Conservation (phyloP, 2,113 vertebrate species). For the Ctenomys sociabilis region DNA sequence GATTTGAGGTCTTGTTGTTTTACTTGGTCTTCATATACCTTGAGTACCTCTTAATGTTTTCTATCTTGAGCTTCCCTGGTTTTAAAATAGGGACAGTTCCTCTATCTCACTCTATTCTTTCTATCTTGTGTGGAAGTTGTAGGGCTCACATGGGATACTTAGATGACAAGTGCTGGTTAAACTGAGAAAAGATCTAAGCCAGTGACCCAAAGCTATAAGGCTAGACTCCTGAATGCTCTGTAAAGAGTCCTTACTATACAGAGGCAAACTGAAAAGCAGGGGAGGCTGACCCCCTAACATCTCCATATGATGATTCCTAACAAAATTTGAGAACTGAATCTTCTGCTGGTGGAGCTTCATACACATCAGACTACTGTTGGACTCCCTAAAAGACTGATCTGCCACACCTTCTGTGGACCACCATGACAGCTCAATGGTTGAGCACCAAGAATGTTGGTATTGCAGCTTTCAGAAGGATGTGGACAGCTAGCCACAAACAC, state of each 20-base stretch:
- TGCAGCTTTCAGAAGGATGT: not conserved
- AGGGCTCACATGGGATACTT: not conserved
- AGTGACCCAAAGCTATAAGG: not conserved
- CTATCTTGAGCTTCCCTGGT: not conserved
- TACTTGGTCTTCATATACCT: not conserved
- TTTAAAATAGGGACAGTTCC: not conserved
- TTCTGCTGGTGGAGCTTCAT: not conserved
- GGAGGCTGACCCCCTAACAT: not conserved
- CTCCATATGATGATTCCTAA: not conserved
- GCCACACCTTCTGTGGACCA: not conserved
- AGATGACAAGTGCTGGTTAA: slow-evolving; percentile 17
- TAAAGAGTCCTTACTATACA: not conserved
- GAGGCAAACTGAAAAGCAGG: not conserved
- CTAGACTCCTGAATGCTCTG: not conserved
- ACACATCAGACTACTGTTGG: accelerated
- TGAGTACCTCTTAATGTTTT: not conserved
- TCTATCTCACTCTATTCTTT: not conserved
- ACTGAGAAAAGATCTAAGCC: not conserved
- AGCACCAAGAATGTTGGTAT: not conserved
- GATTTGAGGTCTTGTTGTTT: not conserved
- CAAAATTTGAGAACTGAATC: no score
- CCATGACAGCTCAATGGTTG: not conserved
- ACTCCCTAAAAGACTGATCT: not conserved
- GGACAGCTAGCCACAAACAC: not conserved
- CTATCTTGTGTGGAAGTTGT: not conserved